Evolutionary conservation across 2,113 vertebrate species (phyloP), one percentile per base, ranked within the genome.

Genomic region (Scytalopus superciliaris): DNA sequence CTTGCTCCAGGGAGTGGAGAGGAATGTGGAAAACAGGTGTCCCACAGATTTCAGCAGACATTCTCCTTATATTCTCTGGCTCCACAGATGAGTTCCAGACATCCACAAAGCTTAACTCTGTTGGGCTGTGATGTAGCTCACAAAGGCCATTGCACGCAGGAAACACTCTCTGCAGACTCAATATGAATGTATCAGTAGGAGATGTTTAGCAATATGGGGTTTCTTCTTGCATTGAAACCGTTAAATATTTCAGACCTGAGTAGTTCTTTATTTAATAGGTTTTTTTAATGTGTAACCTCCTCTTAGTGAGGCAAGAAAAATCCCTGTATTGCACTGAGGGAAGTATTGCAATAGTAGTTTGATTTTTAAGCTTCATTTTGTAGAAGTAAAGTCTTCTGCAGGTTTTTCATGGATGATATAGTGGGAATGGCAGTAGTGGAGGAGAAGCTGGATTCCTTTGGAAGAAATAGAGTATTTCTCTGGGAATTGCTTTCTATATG

Each of bases 11-110:
- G 85, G 96, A 96, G 76, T 47, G 30, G 75, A 28, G 68, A 90
- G 83, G 93, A 96, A 96, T 97, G 95, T 94, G 60, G 91, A 93
- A 96, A 95, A 84, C 92, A 96, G 40, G 83, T 93, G 93, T 96
- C 87, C 89, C 70, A 19, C 95, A 92, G 93, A 92, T 96, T 94
- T 95, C 87, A 95, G 74, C 74, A 95, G 92, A 69, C 52, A 31
- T 94, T 90, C 83, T 84, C 6, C 0, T 82, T 90, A 57, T 74
- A 94, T 73, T 91, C 66, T 78, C 33, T 86, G 85, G 87, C 55
- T 89, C 83, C 74, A 40, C 47, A 42, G 19, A 50, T 87, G 76
- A 93, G 56, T 92, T 95, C 86, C 72, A 86, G n/a, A 75, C 87
- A 47, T 62, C 55, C 72, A 33, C 72, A 87, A 93, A 94, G 64